Conservation (phyloP, 2,113 vertebrate genomes). For the Panthera tigris region DNA sequence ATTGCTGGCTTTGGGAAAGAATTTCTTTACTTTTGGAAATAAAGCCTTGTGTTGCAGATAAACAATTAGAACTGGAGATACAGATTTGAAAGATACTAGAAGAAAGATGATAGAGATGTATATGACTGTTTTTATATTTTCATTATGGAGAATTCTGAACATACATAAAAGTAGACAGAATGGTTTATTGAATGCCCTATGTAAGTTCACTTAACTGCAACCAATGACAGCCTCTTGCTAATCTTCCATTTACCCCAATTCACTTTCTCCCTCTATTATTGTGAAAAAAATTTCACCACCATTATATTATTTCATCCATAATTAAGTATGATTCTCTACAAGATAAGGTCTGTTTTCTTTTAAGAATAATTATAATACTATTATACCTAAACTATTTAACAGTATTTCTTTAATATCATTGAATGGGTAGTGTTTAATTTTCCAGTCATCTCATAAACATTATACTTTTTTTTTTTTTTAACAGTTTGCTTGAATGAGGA, state of each 20-base stretch:
- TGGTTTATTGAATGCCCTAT: neutral
- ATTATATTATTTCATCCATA: neutral
- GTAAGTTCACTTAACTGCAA: neutral
- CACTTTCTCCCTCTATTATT: neutral
- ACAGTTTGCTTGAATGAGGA: slow-evolving; percentile 30
- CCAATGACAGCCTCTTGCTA: neutral
- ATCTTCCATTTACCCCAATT: neutral
- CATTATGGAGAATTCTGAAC: slow-evolving; percentile 22
- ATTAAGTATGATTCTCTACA: neutral
- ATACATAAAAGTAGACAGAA: neutral
- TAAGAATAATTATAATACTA: neutral
- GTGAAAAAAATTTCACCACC: neutral
- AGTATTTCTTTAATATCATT: neutral
- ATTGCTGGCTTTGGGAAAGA: neutral
- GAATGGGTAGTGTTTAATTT: slow-evolving; percentile 39
- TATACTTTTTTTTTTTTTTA: neutral
- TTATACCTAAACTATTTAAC: slow-evolving; percentile 35
- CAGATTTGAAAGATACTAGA: slow-evolving; percentile 4
- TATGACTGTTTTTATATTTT: neutral
- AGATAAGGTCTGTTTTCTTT: slow-evolving; percentile 29
- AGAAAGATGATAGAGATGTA: neutral
- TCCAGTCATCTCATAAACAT: slow-evolving; percentile 4
- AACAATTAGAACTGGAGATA: neutral
- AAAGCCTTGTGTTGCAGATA: neutral
- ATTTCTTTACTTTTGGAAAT: slow-evolving; percentile 6